Evolutionary conservation across 2,113 vertebrate genomes (phyloP), one percentile per base, ranked within the genome.

Genomic region (Scolopax mira): DNA sequence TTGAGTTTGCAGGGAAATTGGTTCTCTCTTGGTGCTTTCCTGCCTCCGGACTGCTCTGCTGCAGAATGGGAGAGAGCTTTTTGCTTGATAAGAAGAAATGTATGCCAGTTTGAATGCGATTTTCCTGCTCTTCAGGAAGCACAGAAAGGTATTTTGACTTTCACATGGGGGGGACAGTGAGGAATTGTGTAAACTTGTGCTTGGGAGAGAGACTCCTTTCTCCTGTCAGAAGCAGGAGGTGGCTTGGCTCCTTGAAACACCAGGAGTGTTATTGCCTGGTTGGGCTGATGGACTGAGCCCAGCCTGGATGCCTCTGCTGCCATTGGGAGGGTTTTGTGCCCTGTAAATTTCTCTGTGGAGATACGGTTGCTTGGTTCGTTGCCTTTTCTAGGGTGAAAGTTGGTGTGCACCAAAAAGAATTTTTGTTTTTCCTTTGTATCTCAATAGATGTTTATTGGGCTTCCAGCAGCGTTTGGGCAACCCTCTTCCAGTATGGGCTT

Each of bases 91-190:
- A 88, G 96, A 92, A 92, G 93, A 95, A 71, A 95, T 97, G 90
- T 93, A 92, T 90, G 3, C 84, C 44, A 75, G 58, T 65, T 82
- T 97, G 96, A 96, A 92, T 95, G 94, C 83, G 2, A 94, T 97
- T 94, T 95, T 95, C 88, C 91, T 96, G 90, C 92, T 95, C 94
- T 97, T 96, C 96, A 95, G 86, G 93, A 96, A 96, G 73, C 86
- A 93, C 92, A 96, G 62, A 94, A 94, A 97, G 96, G 96, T 97
- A 97, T 93, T 96, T 89, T 88, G 77, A 79, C 77, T 94, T 97
- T 85, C 80, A 75, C 52, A 28, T 21, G 74, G 80, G 51, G 51
- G 88, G 72, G 30, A 62, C 23, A 1, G 3, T 51, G 80, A 92
- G 41, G 73, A 87, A 81, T 84, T 48, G 37, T 73, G 61, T 75